Conservation (phyloP, 2,888 invertebrate species). For the Drosophila limbata region DNA sequence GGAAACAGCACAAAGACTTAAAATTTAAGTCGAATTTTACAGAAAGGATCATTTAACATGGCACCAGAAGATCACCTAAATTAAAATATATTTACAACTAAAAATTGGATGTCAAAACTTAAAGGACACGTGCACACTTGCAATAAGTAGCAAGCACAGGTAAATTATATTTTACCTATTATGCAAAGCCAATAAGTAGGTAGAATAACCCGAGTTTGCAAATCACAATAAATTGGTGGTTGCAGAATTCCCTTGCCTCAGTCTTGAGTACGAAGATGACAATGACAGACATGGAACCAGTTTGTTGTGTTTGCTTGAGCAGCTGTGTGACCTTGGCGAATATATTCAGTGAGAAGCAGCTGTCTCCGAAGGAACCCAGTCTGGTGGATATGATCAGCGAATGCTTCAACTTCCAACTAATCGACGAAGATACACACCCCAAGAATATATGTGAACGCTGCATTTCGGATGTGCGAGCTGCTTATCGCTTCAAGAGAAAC, state of each 20-base stretch:
- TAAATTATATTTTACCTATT: not conserved
- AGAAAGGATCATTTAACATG: too few species aligned
- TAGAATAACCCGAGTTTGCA: not conserved
- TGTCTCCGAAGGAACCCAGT: not conserved
- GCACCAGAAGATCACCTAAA: too few species aligned
- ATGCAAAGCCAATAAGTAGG: too few species aligned
- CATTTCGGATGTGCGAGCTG: slow-evolving; percentile 5
- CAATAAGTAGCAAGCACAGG: too few species aligned
- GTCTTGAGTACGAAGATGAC: not conserved
- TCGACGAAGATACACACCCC: not conserved
- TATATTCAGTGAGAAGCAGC: not conserved
- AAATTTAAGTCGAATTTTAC: too few species aligned
- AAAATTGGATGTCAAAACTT: not conserved
- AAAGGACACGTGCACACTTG: not conserved
- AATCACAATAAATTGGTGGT: slow-evolving; percentile 1
- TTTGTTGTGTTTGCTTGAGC: slow-evolving; percentile 1
- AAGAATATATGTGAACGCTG: not conserved
- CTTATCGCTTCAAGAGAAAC: slow-evolving; percentile 8
- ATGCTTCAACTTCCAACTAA: not conserved
- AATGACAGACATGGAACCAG: not conserved
- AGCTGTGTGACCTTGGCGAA: not conserved
- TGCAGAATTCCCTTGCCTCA: not conserved
- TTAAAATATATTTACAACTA: too few species aligned
- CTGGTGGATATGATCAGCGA: slow-evolving; percentile 3
- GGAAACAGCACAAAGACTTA: too few species aligned